These are phyloP conservation scores for Fukomys damarensis DNA, from an alignment of 2,113 vertebrate species.

Conservation along the genomic window DNA sequence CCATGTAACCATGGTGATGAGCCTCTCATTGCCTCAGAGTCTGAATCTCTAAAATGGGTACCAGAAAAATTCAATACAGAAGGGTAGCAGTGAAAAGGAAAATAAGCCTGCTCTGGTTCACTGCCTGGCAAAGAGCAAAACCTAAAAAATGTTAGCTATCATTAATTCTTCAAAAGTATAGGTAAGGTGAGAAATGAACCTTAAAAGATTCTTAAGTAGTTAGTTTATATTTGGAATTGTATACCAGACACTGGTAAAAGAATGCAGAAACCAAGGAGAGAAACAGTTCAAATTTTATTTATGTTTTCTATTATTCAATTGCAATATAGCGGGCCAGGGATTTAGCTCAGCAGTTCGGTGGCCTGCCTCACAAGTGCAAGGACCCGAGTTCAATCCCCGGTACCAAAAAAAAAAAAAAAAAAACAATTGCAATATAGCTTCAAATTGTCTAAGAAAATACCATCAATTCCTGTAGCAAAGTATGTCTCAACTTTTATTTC, in stretches of 20 bases:
- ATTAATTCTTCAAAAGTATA: background rate
- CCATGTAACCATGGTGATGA: background rate
- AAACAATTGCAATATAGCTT: background rate
- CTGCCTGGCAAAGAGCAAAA: background rate
- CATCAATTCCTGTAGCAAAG: background rate
- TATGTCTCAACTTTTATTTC: background rate
- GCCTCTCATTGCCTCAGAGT: background rate
- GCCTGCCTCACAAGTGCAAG: no score
- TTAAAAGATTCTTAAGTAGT: background rate
- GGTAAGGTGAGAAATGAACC: background rate
- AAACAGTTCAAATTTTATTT: background rate
- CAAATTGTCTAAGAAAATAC: conserved; percentile 8
- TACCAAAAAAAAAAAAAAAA: no score
- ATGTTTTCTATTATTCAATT: background rate
- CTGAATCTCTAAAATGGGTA: conserved; percentile 28
- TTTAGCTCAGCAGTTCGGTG: no score
- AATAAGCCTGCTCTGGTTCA: background rate
- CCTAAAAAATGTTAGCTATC: background rate
- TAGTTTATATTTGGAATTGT: background rate
- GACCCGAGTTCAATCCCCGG: no score
- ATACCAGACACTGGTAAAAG: no score
- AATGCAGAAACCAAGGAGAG: background rate
- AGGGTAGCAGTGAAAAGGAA: background rate
- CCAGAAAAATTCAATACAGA: background rate
- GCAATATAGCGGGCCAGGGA: background rate